Conservation (phyloP, 2,888 invertebrate genomes). For the Smittia aterrima region DNA sequence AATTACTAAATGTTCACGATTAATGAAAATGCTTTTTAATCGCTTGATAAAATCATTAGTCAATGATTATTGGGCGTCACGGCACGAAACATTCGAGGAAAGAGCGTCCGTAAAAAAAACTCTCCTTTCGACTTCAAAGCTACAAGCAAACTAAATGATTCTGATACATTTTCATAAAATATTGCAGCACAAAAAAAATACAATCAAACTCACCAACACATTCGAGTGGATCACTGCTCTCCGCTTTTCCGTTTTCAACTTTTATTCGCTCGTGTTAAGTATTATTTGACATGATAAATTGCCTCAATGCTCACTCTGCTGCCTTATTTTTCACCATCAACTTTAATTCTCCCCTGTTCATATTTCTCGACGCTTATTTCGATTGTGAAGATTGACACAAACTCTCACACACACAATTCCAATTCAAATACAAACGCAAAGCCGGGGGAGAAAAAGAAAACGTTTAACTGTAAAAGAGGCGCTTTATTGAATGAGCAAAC, state of each 20-base stretch:
- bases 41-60: neutral
- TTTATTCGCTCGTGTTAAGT: conserved; percentile 35
- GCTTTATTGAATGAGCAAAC: conserved; percentile 42
- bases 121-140: neutral
- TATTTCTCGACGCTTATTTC: neutral
- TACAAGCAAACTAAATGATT: conserved; percentile 24
- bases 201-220: conserved; percentile 9
- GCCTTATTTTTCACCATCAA: neutral
- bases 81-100: neutral
- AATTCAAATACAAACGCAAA: neutral
- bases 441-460: conserved; percentile 21
- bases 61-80: neutral
- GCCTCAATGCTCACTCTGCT: conserved; percentile 18
- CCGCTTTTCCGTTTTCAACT: conserved; percentile 18
- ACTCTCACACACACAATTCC: neutral
- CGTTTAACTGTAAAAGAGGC: conserved; percentile 42
- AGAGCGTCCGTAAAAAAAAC: neutral
- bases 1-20: conserved; percentile 18
- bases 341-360: neutral
- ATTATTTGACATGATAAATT: conserved; percentile 42
- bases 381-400: neutral
- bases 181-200: neutral
- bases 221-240: neutral
- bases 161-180: neutral
- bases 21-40: neutral